Evolutionary conservation across 2,797 vertebrate species (phyloP), one percentile per base, ranked within the genome.

Genomic region (Hozukius guyotensis): DNA sequence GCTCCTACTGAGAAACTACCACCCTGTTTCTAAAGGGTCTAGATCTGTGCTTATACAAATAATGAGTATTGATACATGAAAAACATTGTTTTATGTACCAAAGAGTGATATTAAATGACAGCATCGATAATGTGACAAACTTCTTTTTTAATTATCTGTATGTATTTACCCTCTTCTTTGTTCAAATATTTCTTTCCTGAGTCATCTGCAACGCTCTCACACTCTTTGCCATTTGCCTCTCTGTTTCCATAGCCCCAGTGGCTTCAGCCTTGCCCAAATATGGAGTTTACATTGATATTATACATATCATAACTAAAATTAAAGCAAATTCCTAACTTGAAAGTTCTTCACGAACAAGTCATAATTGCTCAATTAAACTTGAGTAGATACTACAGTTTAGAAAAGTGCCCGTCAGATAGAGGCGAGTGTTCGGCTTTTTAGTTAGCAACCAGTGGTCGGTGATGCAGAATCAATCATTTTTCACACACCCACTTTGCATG

Each of bases 61-160:
- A 77, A 72, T 59, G 16, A 8, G 65, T 71, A 66, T 0, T 60
- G 49, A 77, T 20, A 75, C 5, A 49, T 4, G 1, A 42, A 49
- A 70, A 53, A 53, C 9, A 53, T 22, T 22, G 4, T 53, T 53
- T 53, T 52, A 49, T 52, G 49, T n/a, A 53, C n/a, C 2, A 53
- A n/a, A 53, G n/a, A 22, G 49, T 38, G 29, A 27, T 13, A 61
- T 68, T 16, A 56, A 52, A 66, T 67, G 25, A 22, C 10, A 56
- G 22, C 5, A 46, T 4, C 10, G 13, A 42, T 16, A 61, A 29
- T 46, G 53, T 49, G 29, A 62, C 13, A 56, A 49, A 29, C n/a
- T 22, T 70, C 36, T 74, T 67, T 36, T 70, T 71, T n/a, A 55
- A 72, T n/a, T 52, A 36, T 77, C 55, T 62, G 68, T 65, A 42